Conservation (phyloP, 2,113 vertebrate species). For the Leptodactylus fuscus region DNA sequence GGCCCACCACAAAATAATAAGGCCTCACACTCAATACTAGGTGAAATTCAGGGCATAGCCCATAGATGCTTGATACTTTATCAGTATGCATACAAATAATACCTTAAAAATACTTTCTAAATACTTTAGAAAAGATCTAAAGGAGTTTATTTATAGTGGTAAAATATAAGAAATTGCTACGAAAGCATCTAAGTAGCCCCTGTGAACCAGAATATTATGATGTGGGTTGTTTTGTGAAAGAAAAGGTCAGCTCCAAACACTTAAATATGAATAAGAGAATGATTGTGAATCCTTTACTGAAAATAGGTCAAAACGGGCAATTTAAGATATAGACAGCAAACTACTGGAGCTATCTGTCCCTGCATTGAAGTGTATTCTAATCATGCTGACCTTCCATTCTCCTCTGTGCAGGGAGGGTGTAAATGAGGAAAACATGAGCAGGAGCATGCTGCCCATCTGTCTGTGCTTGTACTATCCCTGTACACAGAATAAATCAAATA, state of each 20-base stretch:
- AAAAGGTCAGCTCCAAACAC: too few species aligned
- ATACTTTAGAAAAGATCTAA: too few species aligned
- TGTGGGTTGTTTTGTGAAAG: neutral
- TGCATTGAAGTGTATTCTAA: neutral
- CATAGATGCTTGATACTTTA: too few species aligned
- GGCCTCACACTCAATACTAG: too few species aligned
- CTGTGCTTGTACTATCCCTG: neutral
- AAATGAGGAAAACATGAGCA: slow-evolving; percentile 17
- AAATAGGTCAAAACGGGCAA: neutral
- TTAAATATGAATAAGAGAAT: neutral
- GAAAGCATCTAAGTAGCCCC: neutral
- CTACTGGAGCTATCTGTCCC: neutral
- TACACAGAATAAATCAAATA: neutral
- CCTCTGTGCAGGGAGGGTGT: slow-evolving; percentile 11
- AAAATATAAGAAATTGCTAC: neutral
- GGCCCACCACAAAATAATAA: too few species aligned
- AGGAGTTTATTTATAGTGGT: neutral
- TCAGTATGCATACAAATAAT: neutral
- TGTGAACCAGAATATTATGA: neutral
- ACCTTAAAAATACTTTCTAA: too few species aligned
- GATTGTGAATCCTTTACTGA: neutral
- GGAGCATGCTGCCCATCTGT: slow-evolving; percentile 30
- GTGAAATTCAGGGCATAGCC: too few species aligned
- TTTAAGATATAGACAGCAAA: neutral
- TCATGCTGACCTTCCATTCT: slow-evolving; percentile 30